Conservation (phyloP, 2,888 invertebrate species). For the Callyntrura sp. region DNA sequence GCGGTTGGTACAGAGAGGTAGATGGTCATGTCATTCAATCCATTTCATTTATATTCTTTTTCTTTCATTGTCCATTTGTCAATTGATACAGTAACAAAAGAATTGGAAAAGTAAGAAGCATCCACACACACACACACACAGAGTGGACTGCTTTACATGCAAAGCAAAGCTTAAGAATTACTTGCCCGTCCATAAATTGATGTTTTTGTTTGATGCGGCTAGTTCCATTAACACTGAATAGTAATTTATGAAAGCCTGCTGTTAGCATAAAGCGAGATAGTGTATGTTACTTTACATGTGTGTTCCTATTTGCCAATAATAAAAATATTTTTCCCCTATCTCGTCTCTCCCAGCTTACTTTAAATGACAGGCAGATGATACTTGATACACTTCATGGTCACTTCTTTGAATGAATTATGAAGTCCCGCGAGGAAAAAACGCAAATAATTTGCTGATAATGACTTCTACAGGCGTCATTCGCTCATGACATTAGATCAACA, state of each 20-base stretch:
- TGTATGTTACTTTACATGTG: background rate
- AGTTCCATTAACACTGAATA: background rate
- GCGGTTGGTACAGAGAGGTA: conserved; percentile 48
- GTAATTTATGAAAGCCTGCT: background rate
- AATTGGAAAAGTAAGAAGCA: no score
- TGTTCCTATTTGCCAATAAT: conserved; percentile 83
- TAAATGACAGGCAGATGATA: conserved; percentile 49
- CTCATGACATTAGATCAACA: conserved; percentile 31
- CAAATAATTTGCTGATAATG: conserved; percentile 51
- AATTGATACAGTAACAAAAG: conserved; percentile 30
- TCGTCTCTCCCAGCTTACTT: background rate
- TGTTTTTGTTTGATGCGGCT: background rate
- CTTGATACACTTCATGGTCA: conserved; percentile 55
- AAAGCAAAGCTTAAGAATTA: background rate
- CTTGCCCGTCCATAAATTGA: no score
- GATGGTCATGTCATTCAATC: conserved; percentile 60
- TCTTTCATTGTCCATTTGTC: conserved; percentile 62
- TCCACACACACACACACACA: no score
- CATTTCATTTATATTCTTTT: conserved; percentile 61
- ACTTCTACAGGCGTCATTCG: conserved; percentile 26
- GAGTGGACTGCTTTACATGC: conserved; percentile 11
- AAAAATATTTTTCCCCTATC: background rate
- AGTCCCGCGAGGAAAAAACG: conserved; percentile 23
- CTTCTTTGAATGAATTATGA: conserved; percentile 29
- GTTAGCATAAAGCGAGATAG: background rate